These are phyloP conservation scores for Acanthopagrus latus DNA, from an alignment of 2,797 vertebrate species.

Conservation along the genomic window DNA sequence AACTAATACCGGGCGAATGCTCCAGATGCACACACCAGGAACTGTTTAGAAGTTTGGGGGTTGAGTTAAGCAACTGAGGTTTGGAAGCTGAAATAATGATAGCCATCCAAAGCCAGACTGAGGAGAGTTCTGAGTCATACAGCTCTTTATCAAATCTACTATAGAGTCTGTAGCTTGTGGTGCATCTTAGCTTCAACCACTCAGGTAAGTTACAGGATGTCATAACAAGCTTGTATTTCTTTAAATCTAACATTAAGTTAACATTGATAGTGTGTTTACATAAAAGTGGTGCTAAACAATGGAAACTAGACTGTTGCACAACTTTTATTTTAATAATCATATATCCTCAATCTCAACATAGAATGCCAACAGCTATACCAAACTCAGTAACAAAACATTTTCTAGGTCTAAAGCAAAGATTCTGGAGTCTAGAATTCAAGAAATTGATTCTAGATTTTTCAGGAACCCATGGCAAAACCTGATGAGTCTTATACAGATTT, in stretches of 20 bases:
- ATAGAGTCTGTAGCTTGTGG: slow-evolving; percentile 9
- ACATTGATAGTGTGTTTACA: slow-evolving; percentile 26
- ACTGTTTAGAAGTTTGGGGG: slow-evolving; percentile 58
- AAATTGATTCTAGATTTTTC: too few relatives aligned
- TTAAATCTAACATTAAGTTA: not conserved
- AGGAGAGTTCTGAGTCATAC: slow-evolving; percentile 39
- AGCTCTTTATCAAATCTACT: slow-evolving; percentile 31
- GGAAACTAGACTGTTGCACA: slow-evolving; percentile 5
- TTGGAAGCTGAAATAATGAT: slow-evolving; percentile 66
- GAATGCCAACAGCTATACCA: not conserved
- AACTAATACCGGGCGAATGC: slow-evolving; percentile 50
- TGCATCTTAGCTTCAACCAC: slow-evolving; percentile 7
- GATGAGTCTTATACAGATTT: not conserved
- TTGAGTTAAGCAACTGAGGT: slow-evolving; percentile 41
- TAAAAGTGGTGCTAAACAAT: not conserved
- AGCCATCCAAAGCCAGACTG: slow-evolving; percentile 51
- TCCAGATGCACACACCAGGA: slow-evolving; percentile 74
- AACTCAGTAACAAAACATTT: not conserved
- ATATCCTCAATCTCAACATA: slow-evolving; percentile 1
- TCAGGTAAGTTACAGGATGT: not conserved
- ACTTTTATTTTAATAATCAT: slow-evolving; percentile 15
- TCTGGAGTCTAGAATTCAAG: too few relatives aligned
- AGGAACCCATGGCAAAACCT: too few relatives aligned
- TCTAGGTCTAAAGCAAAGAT: too few relatives aligned
- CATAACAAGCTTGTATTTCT: not conserved